Evolutionary conservation across 2,113 vertebrate genomes (phyloP).

Genomic region (Larimichthys polyactis): DNA sequence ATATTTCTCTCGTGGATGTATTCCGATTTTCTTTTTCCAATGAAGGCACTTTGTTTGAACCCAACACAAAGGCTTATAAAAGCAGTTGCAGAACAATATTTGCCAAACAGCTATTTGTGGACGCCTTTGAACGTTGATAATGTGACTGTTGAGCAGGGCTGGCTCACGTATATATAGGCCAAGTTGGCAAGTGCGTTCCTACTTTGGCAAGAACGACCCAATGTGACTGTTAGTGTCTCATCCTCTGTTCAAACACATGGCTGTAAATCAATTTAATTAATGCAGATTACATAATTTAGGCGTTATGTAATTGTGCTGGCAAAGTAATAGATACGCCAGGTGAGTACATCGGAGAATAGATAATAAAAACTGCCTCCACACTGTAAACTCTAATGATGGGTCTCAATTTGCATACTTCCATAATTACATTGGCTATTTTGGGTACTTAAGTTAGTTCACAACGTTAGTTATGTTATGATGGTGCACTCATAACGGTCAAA

Average conservation of each 20-base stretch:
- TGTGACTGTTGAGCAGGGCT: conserved; percentile 27
- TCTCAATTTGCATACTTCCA: no score
- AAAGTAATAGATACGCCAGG: background rate
- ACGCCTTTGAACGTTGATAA: conserved; percentile 39
- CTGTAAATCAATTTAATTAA: conserved; percentile 23
- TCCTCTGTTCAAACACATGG: conserved; percentile 28
- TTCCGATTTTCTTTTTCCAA: background rate
- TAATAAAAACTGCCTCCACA: background rate
- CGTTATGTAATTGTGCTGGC: conserved; percentile 46
- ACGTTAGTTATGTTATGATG: no score
- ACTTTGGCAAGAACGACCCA: conserved; percentile 23
- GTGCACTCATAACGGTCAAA: no score
- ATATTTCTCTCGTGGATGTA: background rate
- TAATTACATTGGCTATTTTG: no score
- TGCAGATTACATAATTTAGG: conserved; percentile 38
- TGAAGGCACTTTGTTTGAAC: conserved; percentile 22
- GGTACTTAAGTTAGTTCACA: no score
- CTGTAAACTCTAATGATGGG: no score
- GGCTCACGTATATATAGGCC: conserved; percentile 3
- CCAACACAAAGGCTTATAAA: background rate
- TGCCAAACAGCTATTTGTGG: conserved; percentile 52
- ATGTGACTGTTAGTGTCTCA: background rate
- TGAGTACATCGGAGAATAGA: conserved; percentile 1
- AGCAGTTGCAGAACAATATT: conserved; percentile 28
- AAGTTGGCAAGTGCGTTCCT: conserved; percentile 29